These are phyloP conservation scores for Synergus laeviventris DNA, from an alignment of 2,888 invertebrate genomes.

Conservation along the genomic window DNA sequence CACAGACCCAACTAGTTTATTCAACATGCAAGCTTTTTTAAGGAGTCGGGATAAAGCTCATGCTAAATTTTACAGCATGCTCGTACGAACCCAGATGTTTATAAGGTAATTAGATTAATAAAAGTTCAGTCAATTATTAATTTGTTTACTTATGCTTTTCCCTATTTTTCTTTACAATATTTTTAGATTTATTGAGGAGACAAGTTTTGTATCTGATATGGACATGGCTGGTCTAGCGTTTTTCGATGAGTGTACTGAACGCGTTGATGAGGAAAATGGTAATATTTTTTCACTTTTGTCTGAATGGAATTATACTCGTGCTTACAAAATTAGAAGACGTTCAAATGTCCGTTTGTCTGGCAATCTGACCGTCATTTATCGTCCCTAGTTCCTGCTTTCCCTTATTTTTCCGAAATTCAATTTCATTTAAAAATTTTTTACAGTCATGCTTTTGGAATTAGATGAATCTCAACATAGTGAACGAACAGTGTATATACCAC, in stretches of 20 bases:
- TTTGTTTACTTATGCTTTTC: background rate
- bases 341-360: too few species aligned
- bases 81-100: conserved; percentile 98
- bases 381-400: too few species aligned
- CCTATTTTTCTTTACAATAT: conserved; percentile 22
- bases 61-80: conserved; percentile 90
- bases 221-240: conserved; percentile 94
- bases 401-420: background rate
- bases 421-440: conserved; percentile 41
- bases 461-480: conserved; percentile 88
- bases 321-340: too few species aligned
- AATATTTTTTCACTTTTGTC: conserved; percentile 37
- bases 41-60: conserved; percentile 92
- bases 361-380: too few species aligned
- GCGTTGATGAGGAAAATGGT: conserved; percentile 78
- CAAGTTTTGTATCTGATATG: conserved; percentile 98
- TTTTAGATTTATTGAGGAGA: conserved; percentile 95
- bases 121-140: background rate
- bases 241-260: conserved; percentile 98
- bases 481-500: conserved; percentile 95
- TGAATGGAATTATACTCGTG: too few species aligned
- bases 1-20: conserved; percentile 95
- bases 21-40: conserved; percentile 94
- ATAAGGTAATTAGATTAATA: conserved; percentile 76
- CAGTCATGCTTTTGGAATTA: conserved; percentile 83